Evolutionary conservation across 2,113 vertebrate genomes (phyloP), one percentile per base, ranked within the genome.

Genomic region (Rousettus leschenaultii): DNA sequence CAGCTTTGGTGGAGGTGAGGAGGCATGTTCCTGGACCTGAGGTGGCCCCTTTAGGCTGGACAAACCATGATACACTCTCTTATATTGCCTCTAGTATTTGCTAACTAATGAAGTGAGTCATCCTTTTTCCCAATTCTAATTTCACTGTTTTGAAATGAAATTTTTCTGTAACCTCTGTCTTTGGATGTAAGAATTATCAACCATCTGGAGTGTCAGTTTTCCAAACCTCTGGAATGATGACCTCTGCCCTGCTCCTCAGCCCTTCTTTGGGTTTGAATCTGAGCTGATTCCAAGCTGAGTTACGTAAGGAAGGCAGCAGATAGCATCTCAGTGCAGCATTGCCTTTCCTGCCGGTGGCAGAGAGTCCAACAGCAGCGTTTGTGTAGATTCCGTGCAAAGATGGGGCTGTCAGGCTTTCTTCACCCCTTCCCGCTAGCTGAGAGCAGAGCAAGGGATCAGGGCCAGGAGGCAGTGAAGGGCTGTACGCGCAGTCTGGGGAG

Each of bases 101-200:
- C 66, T 82, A 38, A 63, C 51, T 59, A 65, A 48, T 30, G 26
- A 86, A 78, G 75, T 30, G 68, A 63, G 55, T 66, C 30, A 45
- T 57, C 16, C 30, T 55, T 38, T 92, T 38, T 7, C 40, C 38
- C 63, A 43, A 5, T 70, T 92, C 59, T 59, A 35, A 61, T 59
- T 40, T 92, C 24, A 74, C 7, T 95, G 38, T 85, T 94, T 95
- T 24, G 40, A 93, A 84, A 43, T 71, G 80, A 95, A 88, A 63
- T 86, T 61, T 26, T 21, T 68, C 40, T 71, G 0, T 11, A 38
- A 6, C 24, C 33, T 4, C 16, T 70, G 12, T 55, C 70, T 93
- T 70, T 57, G 45, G 3, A 51, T 68, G 14, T 86, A 45, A 78
- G 82, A 85, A 85, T 33, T 38, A 7, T 13, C 71, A 33, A 0